phyloP scores from a whole-genome alignment of 2,888 invertebrate genomes.

The Platycnemis pennipes region DNA sequence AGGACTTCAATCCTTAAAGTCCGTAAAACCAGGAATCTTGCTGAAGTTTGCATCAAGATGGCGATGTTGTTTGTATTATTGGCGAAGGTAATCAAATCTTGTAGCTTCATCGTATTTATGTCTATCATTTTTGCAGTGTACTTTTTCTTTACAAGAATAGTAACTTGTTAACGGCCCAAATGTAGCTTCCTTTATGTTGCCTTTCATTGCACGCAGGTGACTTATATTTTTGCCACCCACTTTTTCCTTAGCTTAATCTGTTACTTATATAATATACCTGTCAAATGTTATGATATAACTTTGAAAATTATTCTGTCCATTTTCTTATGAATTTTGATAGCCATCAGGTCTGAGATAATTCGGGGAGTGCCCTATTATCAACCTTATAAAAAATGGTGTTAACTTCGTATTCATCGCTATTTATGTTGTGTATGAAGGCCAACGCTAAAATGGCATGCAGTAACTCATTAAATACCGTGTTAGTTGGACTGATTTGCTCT shows the following conservation, averaged over 20 bases:
- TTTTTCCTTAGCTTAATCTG: too few species aligned
- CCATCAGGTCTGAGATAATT: background rate
- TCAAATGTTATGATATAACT: background rate
- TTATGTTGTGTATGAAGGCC: background rate
- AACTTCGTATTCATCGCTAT: background rate
- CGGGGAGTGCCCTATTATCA: background rate
- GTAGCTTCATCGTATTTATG: background rate
- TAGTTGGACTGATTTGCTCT: too few species aligned
- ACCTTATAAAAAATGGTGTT: background rate
- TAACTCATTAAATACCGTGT: background rate
- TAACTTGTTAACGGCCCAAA: background rate
- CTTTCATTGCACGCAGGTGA: background rate
- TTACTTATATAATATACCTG: background rate
- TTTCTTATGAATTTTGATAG: background rate
- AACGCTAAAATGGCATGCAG: background rate
- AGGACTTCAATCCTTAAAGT: conserved; percentile 60
- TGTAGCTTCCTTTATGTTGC: background rate
- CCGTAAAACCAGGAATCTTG: conserved; percentile 69
- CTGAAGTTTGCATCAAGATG: conserved; percentile 71
- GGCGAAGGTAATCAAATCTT: conserved; percentile 57
- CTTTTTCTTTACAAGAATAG: background rate
- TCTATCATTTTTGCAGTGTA: background rate
- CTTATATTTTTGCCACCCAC: background rate
- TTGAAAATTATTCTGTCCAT: background rate
- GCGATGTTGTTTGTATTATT: conserved; percentile 71